Percentiles rank a stretch among this genome's conserved stretches.
Conservation (phyloP, 1,140 invertebrate genomes). For the Trichoplusia ni region DNA sequence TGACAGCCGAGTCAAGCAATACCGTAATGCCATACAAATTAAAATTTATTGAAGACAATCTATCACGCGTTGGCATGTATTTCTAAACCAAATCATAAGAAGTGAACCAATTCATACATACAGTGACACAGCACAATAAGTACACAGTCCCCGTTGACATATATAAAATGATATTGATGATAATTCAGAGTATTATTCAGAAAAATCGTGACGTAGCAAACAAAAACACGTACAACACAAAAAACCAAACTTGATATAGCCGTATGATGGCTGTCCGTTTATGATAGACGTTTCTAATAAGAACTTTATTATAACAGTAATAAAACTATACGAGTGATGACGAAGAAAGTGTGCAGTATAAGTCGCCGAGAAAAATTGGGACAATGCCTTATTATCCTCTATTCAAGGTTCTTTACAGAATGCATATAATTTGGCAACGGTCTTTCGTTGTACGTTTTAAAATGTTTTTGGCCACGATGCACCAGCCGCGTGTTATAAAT, state of each 20-base stretch:
- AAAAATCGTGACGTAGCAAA: background rate
- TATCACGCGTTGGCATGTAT: too few relatives aligned
- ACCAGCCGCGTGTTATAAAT: constrained; percentile 24
- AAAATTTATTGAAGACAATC: too few relatives aligned
- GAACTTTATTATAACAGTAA: constrained; percentile 6
- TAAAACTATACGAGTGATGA: background rate
- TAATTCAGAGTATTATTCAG: background rate
- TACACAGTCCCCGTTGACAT: background rate
- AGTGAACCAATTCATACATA: too few relatives aligned
- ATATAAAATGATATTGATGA: background rate
- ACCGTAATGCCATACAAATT: too few relatives aligned
- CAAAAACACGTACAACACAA: background rate
- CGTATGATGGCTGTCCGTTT: background rate
- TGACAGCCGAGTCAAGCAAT: too few relatives aligned
- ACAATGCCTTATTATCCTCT: background rate
- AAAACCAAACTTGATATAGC: background rate
- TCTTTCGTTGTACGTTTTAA: constrained; percentile 23
- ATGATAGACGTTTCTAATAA: constrained; percentile 6
- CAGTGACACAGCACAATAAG: background rate
- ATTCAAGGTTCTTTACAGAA: constrained; percentile 10
- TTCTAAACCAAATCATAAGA: too few relatives aligned
- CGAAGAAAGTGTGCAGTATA: constrained; percentile 2
- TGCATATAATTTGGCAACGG: constrained; percentile 30
- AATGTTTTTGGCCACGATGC: constrained; percentile 16
- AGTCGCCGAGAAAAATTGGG: background rate